Evolutionary conservation across 2,888 invertebrate species (phyloP).

Genomic region (Atethmia centrago): DNA sequence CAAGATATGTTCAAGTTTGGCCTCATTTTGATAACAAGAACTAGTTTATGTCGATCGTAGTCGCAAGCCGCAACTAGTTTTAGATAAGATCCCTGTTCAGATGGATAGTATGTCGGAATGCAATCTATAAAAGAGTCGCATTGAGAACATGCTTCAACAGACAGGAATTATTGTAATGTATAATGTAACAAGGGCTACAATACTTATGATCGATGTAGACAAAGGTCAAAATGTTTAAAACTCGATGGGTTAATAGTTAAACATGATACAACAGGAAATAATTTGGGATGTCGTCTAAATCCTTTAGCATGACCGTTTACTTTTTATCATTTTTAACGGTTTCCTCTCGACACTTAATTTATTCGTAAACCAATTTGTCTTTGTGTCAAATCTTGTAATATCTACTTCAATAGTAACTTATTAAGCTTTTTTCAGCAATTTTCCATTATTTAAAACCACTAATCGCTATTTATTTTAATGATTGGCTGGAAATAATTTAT

Average conservation of each 20-base stretch:
- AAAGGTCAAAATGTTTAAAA: not conserved
- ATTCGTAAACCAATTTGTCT: slow-evolving; percentile 27
- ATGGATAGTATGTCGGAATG: slow-evolving; percentile 39
- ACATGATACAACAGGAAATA: slow-evolving; percentile 13
- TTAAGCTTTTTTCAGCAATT: slow-evolving; percentile 10
- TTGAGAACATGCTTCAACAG: slow-evolving; percentile 19
- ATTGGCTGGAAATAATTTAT: slow-evolving; percentile 36
- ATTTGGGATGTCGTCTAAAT: slow-evolving; percentile 20
- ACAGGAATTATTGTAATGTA: slow-evolving; percentile 4
- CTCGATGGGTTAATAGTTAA: not conserved
- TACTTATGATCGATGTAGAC: not conserved
- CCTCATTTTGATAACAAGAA: slow-evolving; percentile 64
- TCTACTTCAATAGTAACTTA: not conserved
- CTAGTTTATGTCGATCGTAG: slow-evolving; percentile 54
- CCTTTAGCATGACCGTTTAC: not conserved
- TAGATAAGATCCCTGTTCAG: slow-evolving; percentile 57
- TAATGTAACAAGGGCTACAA: slow-evolving; percentile 3
- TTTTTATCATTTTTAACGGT: slow-evolving; percentile 1
- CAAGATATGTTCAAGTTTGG: slow-evolving; percentile 62
- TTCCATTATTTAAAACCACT: slow-evolving; percentile 32
- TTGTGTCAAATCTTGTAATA: slow-evolving; percentile 14
- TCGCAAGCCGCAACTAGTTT: slow-evolving; percentile 54
- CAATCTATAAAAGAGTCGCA: slow-evolving; percentile 47
- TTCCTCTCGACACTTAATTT: slow-evolving; percentile 13
- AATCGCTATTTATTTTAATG: slow-evolving; percentile 47